Evolutionary conservation across 2,797 vertebrate species (phyloP).

Genomic region (Sciurus vulgaris): DNA sequence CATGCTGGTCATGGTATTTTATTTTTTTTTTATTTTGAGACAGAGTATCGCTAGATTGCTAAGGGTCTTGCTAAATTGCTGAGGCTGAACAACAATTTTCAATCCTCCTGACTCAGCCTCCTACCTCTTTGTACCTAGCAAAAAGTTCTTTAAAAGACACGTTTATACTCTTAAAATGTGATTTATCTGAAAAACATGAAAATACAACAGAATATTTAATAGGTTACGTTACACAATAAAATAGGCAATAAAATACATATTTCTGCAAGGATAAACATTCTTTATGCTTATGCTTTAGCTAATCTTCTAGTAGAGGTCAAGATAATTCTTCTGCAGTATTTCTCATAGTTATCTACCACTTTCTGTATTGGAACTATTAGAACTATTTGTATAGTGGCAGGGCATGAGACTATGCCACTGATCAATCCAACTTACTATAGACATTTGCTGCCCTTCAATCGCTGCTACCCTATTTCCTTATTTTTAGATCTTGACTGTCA

Average conservation of each 20-base stretch:
- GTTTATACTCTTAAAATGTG: no score
- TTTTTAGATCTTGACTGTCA: slow-evolving; percentile 41
- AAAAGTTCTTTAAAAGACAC: no score
- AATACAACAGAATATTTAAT: no score
- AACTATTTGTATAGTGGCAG: not conserved
- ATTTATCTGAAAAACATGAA: no score
- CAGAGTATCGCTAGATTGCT: not conserved
- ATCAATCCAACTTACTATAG: not conserved
- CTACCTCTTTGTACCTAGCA: not conserved
- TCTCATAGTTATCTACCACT: not conserved
- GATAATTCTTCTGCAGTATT: slow-evolving; percentile 9
- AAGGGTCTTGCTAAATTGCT: not conserved
- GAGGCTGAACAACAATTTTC: not conserved
- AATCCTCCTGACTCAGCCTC: not conserved
- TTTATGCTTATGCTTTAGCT: not conserved
- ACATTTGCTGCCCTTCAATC: not conserved
- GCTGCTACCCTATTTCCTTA: slow-evolving; percentile 32
- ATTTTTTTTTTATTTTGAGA: not conserved
- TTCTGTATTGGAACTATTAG: not conserved
- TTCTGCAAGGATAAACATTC: no score
- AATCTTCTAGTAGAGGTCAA: not conserved
- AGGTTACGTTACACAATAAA: no score
- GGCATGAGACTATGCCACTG: not conserved
- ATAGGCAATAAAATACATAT: no score
- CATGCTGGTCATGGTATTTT: no score